These are phyloP conservation scores for Notiomystis cincta DNA, from an alignment of 2,113 vertebrate genomes.

Conservation along the genomic window DNA sequence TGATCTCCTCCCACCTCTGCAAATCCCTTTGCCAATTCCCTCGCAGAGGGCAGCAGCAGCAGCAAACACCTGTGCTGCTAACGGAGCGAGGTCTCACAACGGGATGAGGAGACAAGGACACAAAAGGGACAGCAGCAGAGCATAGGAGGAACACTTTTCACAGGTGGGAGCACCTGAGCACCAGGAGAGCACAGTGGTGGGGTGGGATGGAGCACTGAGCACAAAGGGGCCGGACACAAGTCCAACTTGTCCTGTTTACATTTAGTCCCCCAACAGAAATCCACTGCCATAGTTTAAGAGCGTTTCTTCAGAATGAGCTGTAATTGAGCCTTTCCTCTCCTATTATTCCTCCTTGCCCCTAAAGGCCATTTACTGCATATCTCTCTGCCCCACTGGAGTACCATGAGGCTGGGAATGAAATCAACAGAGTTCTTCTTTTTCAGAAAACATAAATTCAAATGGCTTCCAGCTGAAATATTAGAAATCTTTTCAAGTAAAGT, in stretches of 20 bases:
- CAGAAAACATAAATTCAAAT: not conserved
- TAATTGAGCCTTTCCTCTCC: not conserved
- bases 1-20: not conserved
- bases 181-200: not conserved
- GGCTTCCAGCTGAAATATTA: slow-evolving; percentile 26
- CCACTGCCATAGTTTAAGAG: not conserved
- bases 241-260: not conserved
- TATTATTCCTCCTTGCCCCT: not conserved
- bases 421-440: not conserved
- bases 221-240: not conserved
- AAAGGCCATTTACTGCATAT: not conserved
- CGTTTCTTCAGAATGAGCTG: not conserved
- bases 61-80: not conserved
- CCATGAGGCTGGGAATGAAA: not conserved
- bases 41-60: accelerated
- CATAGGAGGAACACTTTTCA: not conserved
- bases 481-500: slow-evolving; percentile 13
- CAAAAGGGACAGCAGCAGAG: not conserved
- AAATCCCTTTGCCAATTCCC: not conserved
- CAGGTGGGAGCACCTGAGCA: not conserved
- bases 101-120: not conserved
- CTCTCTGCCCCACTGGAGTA: not conserved
- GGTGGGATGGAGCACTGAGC: accelerated
- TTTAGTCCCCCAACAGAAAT: not conserved
- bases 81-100: accelerated